Conservation (phyloP, 2,113 vertebrate species). For the Centropus bengalensis region DNA sequence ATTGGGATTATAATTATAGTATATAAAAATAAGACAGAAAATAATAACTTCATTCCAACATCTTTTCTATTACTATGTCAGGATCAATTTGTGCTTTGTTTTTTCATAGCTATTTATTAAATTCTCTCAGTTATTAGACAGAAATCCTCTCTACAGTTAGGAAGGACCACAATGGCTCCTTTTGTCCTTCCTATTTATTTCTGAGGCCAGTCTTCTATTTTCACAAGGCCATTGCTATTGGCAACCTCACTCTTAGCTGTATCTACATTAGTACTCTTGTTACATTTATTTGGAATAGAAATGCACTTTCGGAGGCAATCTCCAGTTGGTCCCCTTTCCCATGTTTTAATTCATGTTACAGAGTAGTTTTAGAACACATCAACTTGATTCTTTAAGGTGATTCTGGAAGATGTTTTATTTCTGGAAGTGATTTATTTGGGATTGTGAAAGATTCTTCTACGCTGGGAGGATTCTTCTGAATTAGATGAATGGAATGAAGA, state of each 20-base stretch:
- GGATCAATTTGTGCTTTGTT: not conserved
- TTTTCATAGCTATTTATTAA: not conserved
- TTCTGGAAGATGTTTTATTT: not conserved
- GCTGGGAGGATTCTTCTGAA: not conserved
- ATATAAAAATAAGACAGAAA: not conserved
- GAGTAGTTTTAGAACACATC: not conserved
- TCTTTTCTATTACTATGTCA: not conserved
- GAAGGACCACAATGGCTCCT: not conserved
- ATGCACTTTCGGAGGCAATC: not conserved
- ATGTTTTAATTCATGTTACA: not conserved
- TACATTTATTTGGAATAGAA: not conserved
- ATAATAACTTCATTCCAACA: not conserved
- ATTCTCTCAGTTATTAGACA: not conserved
- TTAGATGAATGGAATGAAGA: not conserved
- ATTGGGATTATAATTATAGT: slow-evolving; percentile 5
- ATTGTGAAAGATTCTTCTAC: not conserved
- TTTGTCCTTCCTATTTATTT: not conserved
- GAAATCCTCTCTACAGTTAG: not conserved
- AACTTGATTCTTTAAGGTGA: not conserved
- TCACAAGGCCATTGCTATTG: not conserved
- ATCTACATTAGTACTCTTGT: accelerated
- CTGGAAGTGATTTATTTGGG: not conserved
- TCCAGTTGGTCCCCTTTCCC: not conserved
- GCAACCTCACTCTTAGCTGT: accelerated
- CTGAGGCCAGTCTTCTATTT: not conserved